These are phyloP conservation scores for Polia nebulosa DNA, from an alignment of 2,888 invertebrate genomes.

Conservation along the genomic window DNA sequence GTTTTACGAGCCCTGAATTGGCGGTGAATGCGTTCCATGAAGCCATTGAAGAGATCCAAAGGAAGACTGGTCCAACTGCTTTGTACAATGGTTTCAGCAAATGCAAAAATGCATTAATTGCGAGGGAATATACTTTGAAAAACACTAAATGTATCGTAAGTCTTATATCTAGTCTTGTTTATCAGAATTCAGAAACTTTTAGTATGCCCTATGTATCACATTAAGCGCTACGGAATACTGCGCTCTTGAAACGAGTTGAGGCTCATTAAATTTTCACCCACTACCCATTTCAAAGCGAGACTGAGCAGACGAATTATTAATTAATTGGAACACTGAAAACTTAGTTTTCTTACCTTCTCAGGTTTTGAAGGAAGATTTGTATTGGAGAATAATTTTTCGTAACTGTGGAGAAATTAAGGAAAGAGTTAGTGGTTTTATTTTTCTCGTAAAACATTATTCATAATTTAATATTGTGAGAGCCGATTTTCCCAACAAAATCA, in stretches of 20 bases:
- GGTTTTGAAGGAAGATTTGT: slow-evolving; percentile 52
- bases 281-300: slow-evolving; percentile 69
- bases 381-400: slow-evolving; percentile 39
- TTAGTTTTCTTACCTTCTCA: slow-evolving; percentile 74
- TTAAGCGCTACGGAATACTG: slow-evolving; percentile 63
- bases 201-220: too few relatives aligned
- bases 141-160: too few relatives aligned
- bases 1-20: too few relatives aligned
- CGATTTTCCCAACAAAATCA: neutral
- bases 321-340: slow-evolving; percentile 76
- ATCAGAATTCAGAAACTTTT: too few relatives aligned
- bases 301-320: slow-evolving; percentile 79
- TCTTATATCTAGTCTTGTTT: too few relatives aligned
- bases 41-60: too few relatives aligned
- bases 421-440: neutral
- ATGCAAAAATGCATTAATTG: too few relatives aligned
- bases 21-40: too few relatives aligned
- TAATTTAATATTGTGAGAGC: neutral
- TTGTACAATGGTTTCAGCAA: too few relatives aligned
- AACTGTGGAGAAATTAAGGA: slow-evolving; percentile 6
- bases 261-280: slow-evolving; percentile 80
- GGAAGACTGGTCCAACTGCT: too few relatives aligned
- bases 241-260: slow-evolving; percentile 61
- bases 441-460: neutral
- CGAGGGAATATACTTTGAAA: too few relatives aligned